phyloP scores from a whole-genome alignment of 2,113 vertebrate genomes.

The Sorex fumeus region DNA sequence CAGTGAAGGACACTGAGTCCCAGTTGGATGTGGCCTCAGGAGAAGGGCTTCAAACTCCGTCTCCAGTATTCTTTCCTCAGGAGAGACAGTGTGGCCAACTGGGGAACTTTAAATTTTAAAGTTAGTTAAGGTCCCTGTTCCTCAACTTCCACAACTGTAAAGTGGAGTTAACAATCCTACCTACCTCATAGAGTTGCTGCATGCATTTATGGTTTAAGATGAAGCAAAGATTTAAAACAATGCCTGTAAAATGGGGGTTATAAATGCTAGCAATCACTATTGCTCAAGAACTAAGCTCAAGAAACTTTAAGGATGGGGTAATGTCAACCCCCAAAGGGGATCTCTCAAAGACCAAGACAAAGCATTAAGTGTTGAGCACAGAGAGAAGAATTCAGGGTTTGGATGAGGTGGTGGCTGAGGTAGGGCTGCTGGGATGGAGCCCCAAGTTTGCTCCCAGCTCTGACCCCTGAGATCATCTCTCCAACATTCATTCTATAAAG shows the following conservation, averaged over 20 bases:
- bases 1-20: conserved; percentile 49
- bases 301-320: not conserved
- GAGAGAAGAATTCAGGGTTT: not conserved
- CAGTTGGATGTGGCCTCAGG: not conserved
- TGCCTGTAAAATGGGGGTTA: not conserved
- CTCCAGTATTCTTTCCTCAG: not conserved
- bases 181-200: not conserved
- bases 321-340: not conserved
- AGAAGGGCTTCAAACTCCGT: not conserved
- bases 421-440: not conserved
- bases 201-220: not conserved
- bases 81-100: not conserved
- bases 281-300: conserved; percentile 33
- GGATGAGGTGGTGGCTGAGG: not conserved
- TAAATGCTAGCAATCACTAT: not conserved
- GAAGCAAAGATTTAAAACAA: not conserved
- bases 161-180: not conserved
- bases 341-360: not conserved
- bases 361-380: not conserved
- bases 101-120: not conserved
- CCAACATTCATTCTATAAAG: not conserved
- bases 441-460: not conserved
- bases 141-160: not conserved
- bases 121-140: not conserved
- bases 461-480: not conserved